Evolutionary conservation across 2,888 invertebrate genomes (phyloP), one percentile per base, ranked within the genome.

Genomic region (Stenodema calcarata): DNA sequence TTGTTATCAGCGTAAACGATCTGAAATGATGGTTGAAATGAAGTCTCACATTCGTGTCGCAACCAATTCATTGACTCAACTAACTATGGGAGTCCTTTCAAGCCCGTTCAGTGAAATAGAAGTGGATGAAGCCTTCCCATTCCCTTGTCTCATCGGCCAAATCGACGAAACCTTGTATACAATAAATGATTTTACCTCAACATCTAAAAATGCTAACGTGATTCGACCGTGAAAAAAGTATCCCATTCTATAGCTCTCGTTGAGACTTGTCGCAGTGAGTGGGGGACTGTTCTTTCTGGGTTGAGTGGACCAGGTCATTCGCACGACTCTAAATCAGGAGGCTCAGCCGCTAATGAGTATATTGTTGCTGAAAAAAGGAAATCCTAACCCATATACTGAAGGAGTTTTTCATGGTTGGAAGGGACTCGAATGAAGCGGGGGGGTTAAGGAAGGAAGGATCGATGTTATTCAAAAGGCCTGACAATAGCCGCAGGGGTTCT

Each of bases 381-480:
- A 78, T 78, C 41, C 44, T 44, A 27, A 44, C 42, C 78, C 78
- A 78, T 78, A 44, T 78, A 44, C 78, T 78, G 44, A 78, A 78
- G 44, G 78, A 42, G 78, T 41, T 78, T 78, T 78, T 78, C 78
- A 78, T 78, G 78, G 41, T 78, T 44, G 78, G 78, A 78, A 78
- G 78, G 78, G 41, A 44, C 78, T 78, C 44, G 18, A 44, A 78
- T 78, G 78, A 44, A 62, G 62, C 62, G 23, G 62, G 44, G 42
- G 44, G 78, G 78, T 44, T n/a, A n/a, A n/a, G n/a, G n/a, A 80
- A 54, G 54, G 54, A 6, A 54, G 54, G 80, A 80, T 80, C 80
- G 80, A 80, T 80, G 80, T 80, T 80, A 50, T 54, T 80, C 80
- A 80, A 80, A 80, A 80, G 80, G 80, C 54, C 62, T 80, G 80